A percentile compares a stretch with the other conserved stretches of the same genome.
These are phyloP conservation scores for Plectus sambesii DNA, from an alignment of 1,140 invertebrate species.

Conservation along the genomic window DNA sequence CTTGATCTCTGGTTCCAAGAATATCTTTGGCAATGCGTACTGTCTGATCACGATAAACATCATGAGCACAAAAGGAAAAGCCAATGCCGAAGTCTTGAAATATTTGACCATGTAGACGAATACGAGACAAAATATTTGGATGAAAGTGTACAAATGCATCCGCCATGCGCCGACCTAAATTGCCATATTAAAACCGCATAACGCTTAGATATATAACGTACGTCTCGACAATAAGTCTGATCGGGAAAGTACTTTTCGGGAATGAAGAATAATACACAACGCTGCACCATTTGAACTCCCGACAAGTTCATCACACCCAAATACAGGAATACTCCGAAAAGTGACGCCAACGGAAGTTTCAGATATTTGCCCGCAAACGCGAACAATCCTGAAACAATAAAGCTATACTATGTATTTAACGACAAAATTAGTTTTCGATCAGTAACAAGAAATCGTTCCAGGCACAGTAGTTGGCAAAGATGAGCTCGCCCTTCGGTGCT, in stretches of 20 bases:
- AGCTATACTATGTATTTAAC: no score
- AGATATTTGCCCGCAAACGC: slow-evolving; percentile 62
- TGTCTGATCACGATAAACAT: slow-evolving; percentile 37
- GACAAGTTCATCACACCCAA: slow-evolving; percentile 58
- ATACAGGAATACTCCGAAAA: slow-evolving; percentile 91
- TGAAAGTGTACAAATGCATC: slow-evolving; percentile 40
- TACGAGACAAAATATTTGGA: slow-evolving; percentile 34
- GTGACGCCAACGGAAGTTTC: slow-evolving; percentile 75
- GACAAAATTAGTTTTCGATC: no score
- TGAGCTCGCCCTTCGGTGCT: no score
- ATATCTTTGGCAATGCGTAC: slow-evolving; percentile 30
- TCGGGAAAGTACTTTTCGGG: slow-evolving; percentile 38
- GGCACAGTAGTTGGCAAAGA: no score
- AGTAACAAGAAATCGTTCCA: no score
- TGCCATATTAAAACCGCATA: not conserved
- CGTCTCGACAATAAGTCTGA: slow-evolving; percentile 3
- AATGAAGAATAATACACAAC: slow-evolving; percentile 36
- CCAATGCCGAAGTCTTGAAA: slow-evolving; percentile 26
- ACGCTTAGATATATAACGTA: not conserved
- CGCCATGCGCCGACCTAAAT: slow-evolving; percentile 34
- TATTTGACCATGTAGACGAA: slow-evolving; percentile 33
- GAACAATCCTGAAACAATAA: slow-evolving; percentile 17
- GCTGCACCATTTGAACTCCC: slow-evolving; percentile 36
- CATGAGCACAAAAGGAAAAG: slow-evolving; percentile 40
- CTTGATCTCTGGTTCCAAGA: slow-evolving; percentile 34